These are phyloP conservation scores for Hemiprocne comata DNA, from an alignment of 2,113 vertebrate species.

Conservation along the genomic window DNA sequence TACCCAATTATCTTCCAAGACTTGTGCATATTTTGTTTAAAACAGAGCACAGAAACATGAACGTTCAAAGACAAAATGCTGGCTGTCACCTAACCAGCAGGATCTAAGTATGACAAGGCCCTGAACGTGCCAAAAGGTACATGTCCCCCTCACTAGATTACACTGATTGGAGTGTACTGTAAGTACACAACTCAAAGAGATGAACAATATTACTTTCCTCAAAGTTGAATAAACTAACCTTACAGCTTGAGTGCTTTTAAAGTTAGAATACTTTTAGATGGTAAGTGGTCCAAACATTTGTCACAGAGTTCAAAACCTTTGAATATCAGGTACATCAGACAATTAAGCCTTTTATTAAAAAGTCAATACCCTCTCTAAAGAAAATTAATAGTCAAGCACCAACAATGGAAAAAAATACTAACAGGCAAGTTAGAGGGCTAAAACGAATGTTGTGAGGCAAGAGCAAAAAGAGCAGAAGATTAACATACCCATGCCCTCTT, in stretches of 20 bases:
- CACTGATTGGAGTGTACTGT: accelerated
- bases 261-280: not conserved
- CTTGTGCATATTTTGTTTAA: not conserved
- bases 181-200: not conserved
- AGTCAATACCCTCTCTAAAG: not conserved
- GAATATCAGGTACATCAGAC: not conserved
- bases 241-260: not conserved
- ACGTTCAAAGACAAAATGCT: not conserved
- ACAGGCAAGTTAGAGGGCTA: not conserved
- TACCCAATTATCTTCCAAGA: not conserved
- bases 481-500: constrained; percentile 2
- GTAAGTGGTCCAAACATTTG: not conserved
- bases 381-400: not conserved
- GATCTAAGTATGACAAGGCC: accelerated
- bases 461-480: not conserved
- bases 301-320: not conserved
- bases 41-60: not conserved
- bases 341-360: no score
- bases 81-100: not conserved
- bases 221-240: not conserved
- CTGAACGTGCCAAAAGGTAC: not conserved
- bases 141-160: accelerated
- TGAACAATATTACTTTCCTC: not conserved
- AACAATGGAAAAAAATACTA: not conserved
- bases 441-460: not conserved